phyloP scores from a whole-genome alignment of 2,888 invertebrate genomes.

The Idaea aversata region DNA sequence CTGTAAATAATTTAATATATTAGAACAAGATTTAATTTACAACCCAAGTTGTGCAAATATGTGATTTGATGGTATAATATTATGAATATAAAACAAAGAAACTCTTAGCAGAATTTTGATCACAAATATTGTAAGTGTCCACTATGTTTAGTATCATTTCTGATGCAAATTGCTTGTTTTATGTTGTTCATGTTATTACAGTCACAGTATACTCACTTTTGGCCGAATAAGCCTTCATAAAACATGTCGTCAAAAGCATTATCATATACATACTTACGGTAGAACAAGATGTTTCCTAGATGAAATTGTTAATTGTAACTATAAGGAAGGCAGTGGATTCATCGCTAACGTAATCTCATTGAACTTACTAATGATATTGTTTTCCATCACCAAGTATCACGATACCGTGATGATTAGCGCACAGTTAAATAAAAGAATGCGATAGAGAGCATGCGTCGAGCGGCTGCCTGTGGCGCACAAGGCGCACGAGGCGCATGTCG shows the following conservation, averaged over 20 bases:
- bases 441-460: constrained; percentile 56
- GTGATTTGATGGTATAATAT: background rate
- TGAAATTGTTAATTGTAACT: background rate
- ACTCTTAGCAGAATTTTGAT: background rate
- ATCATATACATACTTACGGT: no score
- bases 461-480: constrained; percentile 40
- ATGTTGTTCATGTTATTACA: no score
- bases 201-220: no score
- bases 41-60: background rate
- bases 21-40: constrained; percentile 9
- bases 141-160: no score
- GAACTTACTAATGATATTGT: constrained; percentile 63
- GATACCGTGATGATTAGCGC: constrained; percentile 37
- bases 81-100: background rate
- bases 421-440: constrained; percentile 44
- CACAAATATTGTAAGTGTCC: no score
- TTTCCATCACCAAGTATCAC: constrained; percentile 37
- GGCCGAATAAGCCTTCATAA: no score
- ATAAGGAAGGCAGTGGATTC: constrained; percentile 33
- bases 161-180: no score
- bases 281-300: constrained; percentile 20
- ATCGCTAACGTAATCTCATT: constrained; percentile 45
- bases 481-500: constrained; percentile 47
- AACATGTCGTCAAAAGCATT: no score
- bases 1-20: constrained; percentile 64